A percentile compares a stretch with the other conserved stretches of the same genome.
phyloP scores from a whole-genome alignment of 2,888 invertebrate genomes.

The Amphiduros pacificus region DNA sequence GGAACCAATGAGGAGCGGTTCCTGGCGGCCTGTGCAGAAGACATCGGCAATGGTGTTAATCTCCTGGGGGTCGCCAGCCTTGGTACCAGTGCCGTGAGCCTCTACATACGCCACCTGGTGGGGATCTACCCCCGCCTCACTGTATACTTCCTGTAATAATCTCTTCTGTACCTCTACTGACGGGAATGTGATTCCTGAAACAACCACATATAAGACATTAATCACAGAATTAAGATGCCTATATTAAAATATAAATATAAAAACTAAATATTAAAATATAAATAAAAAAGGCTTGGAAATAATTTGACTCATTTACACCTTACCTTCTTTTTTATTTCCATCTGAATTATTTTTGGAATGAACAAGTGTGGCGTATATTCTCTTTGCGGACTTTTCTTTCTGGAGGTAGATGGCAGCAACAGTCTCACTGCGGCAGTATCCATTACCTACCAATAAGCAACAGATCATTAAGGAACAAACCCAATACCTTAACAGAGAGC shows the following conservation, averaged over 20 bases:
- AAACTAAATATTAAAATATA: too few species aligned
- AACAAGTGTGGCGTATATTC: slow-evolving; percentile 84
- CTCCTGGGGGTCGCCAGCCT: slow-evolving; percentile 92
- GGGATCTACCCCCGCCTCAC: slow-evolving; percentile 80
- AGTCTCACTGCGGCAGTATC: slow-evolving; percentile 91
- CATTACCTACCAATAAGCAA: too few species aligned
- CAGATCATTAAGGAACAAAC: too few species aligned
- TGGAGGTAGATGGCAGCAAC: slow-evolving; percentile 81
- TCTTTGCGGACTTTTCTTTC: slow-evolving; percentile 73
- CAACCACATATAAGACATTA: too few species aligned
- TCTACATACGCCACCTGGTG: slow-evolving; percentile 86
- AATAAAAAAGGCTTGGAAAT: too few species aligned
- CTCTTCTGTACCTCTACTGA: slow-evolving; percentile 70
- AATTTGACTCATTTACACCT: too few species aligned
- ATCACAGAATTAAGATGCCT: too few species aligned
- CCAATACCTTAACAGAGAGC: too few species aligned
- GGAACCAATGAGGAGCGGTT: slow-evolving; percentile 87
- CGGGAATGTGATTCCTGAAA: slow-evolving; percentile 64
- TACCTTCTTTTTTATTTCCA: slow-evolving; percentile 85
- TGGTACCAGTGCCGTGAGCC: slow-evolving; percentile 98
- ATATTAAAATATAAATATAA: too few species aligned
- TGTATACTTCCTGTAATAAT: slow-evolving; percentile 76
- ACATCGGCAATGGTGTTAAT: slow-evolving; percentile 87
- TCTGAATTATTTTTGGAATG: slow-evolving; percentile 91
- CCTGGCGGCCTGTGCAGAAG: slow-evolving; percentile 50